Evolutionary conservation across 2,888 invertebrate species (phyloP), one percentile per base, ranked within the genome.

Genomic region (Arrhopalites spinosus): DNA sequence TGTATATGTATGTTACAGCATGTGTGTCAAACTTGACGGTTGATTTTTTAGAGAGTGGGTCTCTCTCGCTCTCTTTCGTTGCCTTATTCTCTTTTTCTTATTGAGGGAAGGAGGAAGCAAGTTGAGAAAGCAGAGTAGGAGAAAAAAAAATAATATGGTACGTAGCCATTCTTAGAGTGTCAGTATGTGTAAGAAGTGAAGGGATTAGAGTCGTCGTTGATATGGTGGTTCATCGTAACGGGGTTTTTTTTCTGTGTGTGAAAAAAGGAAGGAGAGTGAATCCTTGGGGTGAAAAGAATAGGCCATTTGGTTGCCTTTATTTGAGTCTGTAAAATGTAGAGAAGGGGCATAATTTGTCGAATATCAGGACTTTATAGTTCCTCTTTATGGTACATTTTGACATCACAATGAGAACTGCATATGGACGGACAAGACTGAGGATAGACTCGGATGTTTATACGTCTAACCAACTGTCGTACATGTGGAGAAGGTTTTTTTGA

Each of bases 261-360:
- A 23, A 23, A 59, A 23, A 59, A 23, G 23, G 25, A 25, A 25
- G 13, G 59, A 20, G 27, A 53, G 27, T 25, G 25, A 53, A 70
- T 70, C 59, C 29, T 70, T 70, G 56, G 56, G 56, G 30, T 30
- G 70, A 36, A 59, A 36, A 56, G 53, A 70, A 70, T 70, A 36
- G 36, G 13, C 70, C 30, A 56, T 70, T 56, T 59, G 36, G 70
- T 69, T 53, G 59, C 61, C 56, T 76, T 76, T 76, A 76, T 72
- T 68, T 68, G 59, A 43, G 63, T 72, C 47, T 53, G 73, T 76
- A 73, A 76, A 76, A 76, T 76, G 76, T 76, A 73, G 64, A 50
- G 72, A 69, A 69, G 59, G 73, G 59, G 76, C 73, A 76, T 76
- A 76, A 76, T 76, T 76, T 76, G 76, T 76, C 69, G 76, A 61